A percentile compares a stretch with the other conserved stretches of the same genome.
These are phyloP conservation scores for Poeciliopsis prolifica DNA, from an alignment of 2,113 vertebrate genomes.

Conservation along the genomic window DNA sequence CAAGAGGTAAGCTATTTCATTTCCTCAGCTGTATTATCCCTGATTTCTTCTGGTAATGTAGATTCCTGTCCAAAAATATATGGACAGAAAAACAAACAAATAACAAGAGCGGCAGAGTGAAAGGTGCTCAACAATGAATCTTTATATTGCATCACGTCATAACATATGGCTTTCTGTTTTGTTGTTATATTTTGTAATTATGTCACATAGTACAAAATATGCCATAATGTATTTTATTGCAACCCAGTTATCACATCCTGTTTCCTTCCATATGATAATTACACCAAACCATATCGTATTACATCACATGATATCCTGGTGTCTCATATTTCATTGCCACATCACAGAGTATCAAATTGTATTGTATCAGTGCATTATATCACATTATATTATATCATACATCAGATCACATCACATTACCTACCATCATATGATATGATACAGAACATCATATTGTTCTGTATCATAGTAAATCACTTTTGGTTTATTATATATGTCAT, in stretches of 20 bases:
- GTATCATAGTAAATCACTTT: background rate
- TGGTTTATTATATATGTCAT: background rate
- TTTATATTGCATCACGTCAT: background rate
- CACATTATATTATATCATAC: background rate
- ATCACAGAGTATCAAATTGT: too few relatives aligned
- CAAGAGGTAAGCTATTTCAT: slow-evolving; percentile 59
- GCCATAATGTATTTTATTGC: background rate
- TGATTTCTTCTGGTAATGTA: background rate
- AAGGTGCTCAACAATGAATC: background rate
- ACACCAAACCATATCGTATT: background rate
- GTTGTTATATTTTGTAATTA: background rate
- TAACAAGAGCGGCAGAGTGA: too few relatives aligned
- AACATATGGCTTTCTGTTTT: background rate
- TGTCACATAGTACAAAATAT: background rate
- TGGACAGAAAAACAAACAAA: background rate
- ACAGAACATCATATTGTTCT: background rate
- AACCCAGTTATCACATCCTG: background rate
- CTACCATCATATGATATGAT: background rate
- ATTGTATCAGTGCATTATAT: background rate
- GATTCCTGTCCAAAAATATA: background rate
- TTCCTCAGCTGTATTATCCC: background rate
- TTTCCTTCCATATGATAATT: background rate
- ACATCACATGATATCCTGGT: background rate
- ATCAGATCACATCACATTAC: background rate
- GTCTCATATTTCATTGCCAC: background rate